Percentiles rank a stretch among this genome's conserved stretches.
Conservation (phyloP, 2,113 vertebrate species). For the Ovis aries region DNA sequence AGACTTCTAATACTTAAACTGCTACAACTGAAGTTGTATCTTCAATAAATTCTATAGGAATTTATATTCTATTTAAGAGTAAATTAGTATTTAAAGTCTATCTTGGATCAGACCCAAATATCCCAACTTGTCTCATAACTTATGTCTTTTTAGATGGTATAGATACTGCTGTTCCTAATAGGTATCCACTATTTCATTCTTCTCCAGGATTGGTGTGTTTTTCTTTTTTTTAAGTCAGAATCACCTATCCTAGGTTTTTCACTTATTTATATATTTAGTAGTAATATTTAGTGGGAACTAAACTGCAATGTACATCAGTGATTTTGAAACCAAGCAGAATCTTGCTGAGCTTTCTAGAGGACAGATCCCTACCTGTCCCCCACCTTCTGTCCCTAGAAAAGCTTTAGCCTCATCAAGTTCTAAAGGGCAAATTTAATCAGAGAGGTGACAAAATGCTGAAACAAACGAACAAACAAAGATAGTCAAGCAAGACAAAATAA, state of each 20-base stretch:
- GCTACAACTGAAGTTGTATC: neutral
- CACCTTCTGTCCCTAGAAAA: neutral
- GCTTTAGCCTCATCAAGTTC: neutral
- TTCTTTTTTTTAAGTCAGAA: neutral
- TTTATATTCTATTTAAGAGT: conserved; percentile 7
- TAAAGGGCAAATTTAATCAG: neutral
- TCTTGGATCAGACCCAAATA: neutral
- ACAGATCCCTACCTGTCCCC: neutral
- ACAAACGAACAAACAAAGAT: neutral
- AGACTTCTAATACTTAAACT: conserved; percentile 6
- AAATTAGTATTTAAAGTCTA: neutral
- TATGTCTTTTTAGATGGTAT: neutral
- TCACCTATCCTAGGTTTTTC: neutral
- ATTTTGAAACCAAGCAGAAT: neutral
- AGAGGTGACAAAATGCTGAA: neutral
- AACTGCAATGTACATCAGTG: neutral
- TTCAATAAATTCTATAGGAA: neutral
- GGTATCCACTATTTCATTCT: neutral
- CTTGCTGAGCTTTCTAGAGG: neutral
- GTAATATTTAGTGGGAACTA: neutral
- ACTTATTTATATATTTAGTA: neutral
- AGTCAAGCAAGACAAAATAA: neutral
- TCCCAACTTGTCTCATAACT: neutral
- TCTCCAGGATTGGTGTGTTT: neutral
- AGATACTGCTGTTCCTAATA: neutral